A percentile compares a stretch with the other conserved stretches of the same genome.
These are phyloP conservation scores for Seladonia tumulorum DNA, from an alignment of 2,888 invertebrate species.

Conservation along the genomic window DNA sequence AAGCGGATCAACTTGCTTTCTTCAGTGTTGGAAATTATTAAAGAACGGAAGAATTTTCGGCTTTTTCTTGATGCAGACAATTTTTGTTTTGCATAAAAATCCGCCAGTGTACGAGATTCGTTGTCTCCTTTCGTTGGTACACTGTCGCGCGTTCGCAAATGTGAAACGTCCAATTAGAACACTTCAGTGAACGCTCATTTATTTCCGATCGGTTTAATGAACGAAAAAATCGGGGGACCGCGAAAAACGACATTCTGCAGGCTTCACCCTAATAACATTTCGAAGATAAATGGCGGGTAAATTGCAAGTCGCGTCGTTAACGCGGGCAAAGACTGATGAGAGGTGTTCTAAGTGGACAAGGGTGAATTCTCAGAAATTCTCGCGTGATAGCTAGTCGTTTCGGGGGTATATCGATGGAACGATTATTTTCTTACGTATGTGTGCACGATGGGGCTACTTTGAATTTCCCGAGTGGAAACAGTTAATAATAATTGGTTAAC, in stretches of 20 bases:
- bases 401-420: neutral
- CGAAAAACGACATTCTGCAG: neutral
- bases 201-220: neutral
- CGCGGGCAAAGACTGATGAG: neutral
- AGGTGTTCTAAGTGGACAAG: neutral
- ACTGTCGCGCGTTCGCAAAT: neutral
- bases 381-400: neutral
- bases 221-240: neutral
- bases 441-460: neutral
- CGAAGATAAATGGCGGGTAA: neutral
- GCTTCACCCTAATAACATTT: neutral
- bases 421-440: neutral
- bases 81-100: neutral
- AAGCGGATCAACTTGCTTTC: too few relatives aligned
- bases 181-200: neutral
- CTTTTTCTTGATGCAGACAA: neutral
- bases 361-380: neutral
- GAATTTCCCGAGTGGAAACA: neutral
- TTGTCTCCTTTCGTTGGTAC: neutral
- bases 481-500: neutral
- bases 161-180: neutral
- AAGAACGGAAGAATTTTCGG: too few relatives aligned
- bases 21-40: too few relatives aligned
- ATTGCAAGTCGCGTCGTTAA: slow-evolving; percentile 6
- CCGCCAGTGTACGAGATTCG: neutral